Evolutionary conservation across 2,113 vertebrate genomes (phyloP), one percentile per base, ranked within the genome.

Genomic region (Neodontobutis hainanensis): DNA sequence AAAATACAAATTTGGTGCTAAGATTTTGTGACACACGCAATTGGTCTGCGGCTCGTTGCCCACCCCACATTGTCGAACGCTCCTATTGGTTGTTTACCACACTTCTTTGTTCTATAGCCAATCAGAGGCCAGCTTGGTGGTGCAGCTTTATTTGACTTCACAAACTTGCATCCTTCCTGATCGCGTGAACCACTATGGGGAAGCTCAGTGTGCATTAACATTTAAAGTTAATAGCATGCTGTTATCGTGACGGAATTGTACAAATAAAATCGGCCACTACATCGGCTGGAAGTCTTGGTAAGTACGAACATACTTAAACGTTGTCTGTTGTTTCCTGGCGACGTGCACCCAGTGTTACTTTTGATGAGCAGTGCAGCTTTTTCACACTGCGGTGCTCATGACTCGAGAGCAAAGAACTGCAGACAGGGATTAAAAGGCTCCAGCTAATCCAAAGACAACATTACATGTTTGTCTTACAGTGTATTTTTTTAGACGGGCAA

Each of bases 121-220:
- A 91, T 89, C 86, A 79, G 15, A 61, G 3, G 36, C 19, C 0
- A 10, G 0, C 32, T 91, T 89, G 64, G 59, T 85, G 27, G 58
- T 68, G 60, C 65, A 6, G 91, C 90, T 79, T 92, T 92, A 89
- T 93, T 93, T 92, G 91, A 93, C 84, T 93, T 89, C 11, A 34
- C 4, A 27, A 32, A 60, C 34, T 42, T 47, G 5, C 62, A 27
- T 10, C 19, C n/a, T n/a, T n/a, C n/a, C 34, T 48, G 32, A 27
- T 46, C 61, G 11, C 56, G 76, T 84, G 68, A 7, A 1, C 3
- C 19, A 2, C 19, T 27, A 6, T 40, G 11, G 4, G 16, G n/a
- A 59, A 65, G 5, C 57, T 38, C 6, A 12, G 6, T 43, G 19
- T 72, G 61, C 40, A 8, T 59, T 34, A 7, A 7, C 11, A 47